Base-by-base conservation (phyloP, 2,888 invertebrate genomes). In the Platycnemis pennipes region DNA sequence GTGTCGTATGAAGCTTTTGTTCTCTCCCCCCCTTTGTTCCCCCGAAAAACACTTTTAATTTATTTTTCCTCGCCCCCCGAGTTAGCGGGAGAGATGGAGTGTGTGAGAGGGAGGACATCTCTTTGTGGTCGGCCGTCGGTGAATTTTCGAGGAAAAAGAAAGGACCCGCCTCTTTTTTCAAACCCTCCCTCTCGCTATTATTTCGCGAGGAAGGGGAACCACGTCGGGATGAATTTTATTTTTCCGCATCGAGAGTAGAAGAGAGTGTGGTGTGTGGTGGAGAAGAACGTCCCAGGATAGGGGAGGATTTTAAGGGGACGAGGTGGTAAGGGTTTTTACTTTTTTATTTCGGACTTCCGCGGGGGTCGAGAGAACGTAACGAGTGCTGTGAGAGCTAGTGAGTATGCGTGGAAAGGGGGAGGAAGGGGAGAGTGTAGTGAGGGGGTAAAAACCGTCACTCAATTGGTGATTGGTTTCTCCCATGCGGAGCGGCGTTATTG, bases 91-190 rank as follows among this genome's bases (percentile, higher is more conserved):
- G n/a, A n/a, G n/a, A n/a, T n/a, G n/a, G n/a, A n/a, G n/a, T n/a
- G n/a, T 37, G 11, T 2, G 13, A 0, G 5, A 4, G 45, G 37
- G 87, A 45, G 87, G 45, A 44, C 44, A 13, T 87, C 46, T 87
- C 87, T 87, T 87, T 87, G 87, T 87, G 87, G 87, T 45, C n/a
- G 87, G 42, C 45, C 45, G 87, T 87, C 45, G 87, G 87, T 26
- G 45, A 26, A 37, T 7, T 63, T 77, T 63, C 11, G 7, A 77
- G 16, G 26, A 77, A 77, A 77, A 63, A 56, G 19, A 3, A n/a
- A 37, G n/a, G 37, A 26, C 37, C 11, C 31, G 77, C 37, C 22
- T 77, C 4, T 26, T 77, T 77, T 77, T 37, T 37, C 77, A 37
- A 63, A 13, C 63, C 77, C 37, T 13, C 77, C 77, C 69, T 37